A percentile compares a stretch with the other conserved stretches of the same genome.
Evolutionary conservation across 2,888 invertebrate genomes (phyloP).

Genomic region (Nomada ruficornis): DNA sequence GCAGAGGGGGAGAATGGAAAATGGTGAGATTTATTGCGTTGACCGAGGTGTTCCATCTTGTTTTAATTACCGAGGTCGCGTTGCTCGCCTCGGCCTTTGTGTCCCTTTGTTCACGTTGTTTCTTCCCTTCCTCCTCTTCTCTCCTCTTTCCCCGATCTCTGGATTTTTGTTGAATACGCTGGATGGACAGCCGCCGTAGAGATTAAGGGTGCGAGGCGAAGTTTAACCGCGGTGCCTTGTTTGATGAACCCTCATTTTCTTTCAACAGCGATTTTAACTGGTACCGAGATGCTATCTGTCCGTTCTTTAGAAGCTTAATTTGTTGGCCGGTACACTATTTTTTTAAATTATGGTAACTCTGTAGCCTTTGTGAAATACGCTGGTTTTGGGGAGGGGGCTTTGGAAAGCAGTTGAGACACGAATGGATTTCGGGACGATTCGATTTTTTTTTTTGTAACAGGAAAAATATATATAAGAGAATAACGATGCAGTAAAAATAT

Average conservation of each 20-base stretch:
- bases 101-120: constrained; percentile 28
- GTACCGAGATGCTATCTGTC: constrained; percentile 39
- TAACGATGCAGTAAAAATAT: too few relatives aligned
- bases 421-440: too few relatives aligned
- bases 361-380: background rate
- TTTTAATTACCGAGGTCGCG: constrained; percentile 75
- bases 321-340: background rate
- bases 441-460: too few relatives aligned
- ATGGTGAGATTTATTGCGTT: constrained; percentile 76
- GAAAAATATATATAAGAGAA: too few relatives aligned
- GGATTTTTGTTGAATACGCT: constrained; percentile 5
- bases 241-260: background rate
- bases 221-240: constrained; percentile 12
- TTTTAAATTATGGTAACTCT: constrained; percentile 16
- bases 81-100: constrained; percentile 44
- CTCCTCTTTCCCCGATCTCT: background rate
- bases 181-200: constrained; percentile 12
- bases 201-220: constrained; percentile 24
- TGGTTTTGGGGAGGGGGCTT: too few relatives aligned
- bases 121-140: background rate
- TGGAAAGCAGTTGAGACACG: too few relatives aligned
- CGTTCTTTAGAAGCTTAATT: constrained; percentile 2
- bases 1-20: constrained; percentile 59
- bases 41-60: constrained; percentile 74
- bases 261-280: constrained; percentile 7